A percentile compares a stretch with the other conserved stretches of the same genome.
Evolutionary conservation across 2,113 vertebrate species (phyloP).

Genomic region (Pelecanoides urinatrix): DNA sequence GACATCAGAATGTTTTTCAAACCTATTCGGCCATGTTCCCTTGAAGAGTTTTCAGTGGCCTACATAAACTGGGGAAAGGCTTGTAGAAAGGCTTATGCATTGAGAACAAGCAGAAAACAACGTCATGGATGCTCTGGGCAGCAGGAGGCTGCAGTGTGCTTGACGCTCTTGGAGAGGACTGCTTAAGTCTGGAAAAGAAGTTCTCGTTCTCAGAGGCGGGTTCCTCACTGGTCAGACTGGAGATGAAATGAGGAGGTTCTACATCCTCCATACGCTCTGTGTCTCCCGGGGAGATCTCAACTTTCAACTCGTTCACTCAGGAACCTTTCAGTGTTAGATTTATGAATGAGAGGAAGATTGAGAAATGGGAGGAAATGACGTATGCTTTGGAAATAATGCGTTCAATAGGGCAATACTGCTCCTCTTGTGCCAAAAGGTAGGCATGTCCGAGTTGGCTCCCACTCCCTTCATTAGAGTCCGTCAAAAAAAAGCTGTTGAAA

Average conservation of each 20-base stretch:
- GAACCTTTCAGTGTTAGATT: neutral
- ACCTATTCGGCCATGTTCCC: neutral
- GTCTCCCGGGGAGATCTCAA: neutral
- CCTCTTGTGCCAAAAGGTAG: neutral
- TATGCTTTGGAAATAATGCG: neutral
- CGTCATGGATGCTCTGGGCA: neutral
- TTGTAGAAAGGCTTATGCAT: neutral
- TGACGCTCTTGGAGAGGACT: neutral
- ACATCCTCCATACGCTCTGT: neutral
- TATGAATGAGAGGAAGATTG: neutral
- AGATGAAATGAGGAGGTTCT: neutral
- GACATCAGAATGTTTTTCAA: neutral
- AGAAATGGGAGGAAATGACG: neutral
- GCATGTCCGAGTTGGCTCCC: neutral
- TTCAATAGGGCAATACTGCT: neutral
- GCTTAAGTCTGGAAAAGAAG: neutral
- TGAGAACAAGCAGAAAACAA: neutral
- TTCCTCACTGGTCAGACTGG: neutral
- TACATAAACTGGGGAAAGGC: neutral
- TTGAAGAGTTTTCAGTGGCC: neutral
- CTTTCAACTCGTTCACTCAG: neutral
- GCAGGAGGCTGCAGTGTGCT: neutral
- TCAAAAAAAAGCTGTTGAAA: neutral
- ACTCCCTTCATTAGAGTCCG: neutral
- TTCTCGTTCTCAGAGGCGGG: neutral